A percentile compares a stretch with the other conserved stretches of the same genome.
Conservation (phyloP, 2,113 vertebrate genomes). For the Xenopus borealis region DNA sequence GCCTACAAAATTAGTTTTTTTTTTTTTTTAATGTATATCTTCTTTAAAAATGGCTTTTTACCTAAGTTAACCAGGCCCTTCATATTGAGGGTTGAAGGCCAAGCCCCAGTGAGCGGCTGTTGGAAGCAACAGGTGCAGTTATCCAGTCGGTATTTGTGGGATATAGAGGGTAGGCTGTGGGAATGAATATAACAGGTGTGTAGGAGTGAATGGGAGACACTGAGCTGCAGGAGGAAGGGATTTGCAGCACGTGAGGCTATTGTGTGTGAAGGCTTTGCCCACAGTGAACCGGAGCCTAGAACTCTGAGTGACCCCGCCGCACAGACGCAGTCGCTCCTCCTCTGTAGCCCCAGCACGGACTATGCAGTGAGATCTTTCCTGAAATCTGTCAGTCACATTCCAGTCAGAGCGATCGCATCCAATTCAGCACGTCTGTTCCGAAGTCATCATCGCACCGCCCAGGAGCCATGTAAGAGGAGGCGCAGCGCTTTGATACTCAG, state of each 20-base stretch:
- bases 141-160: no score
- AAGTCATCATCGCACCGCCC: not conserved
- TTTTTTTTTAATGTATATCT: no score
- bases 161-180: not conserved
- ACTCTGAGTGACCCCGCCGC: constrained; percentile 23
- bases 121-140: no score
- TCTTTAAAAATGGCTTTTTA: no score
- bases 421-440: not conserved
- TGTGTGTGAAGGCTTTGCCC: not conserved
- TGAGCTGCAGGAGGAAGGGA: not conserved
- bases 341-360: not conserved
- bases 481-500: not conserved
- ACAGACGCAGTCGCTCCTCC: not conserved
- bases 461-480: constrained; percentile 17
- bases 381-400: not conserved
- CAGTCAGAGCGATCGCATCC: not conserved
- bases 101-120: no score
- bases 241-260: not conserved
- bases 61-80: no score
- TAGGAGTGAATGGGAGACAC: not conserved
- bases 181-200: not conserved
- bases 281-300: not conserved
- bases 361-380: not conserved
- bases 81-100: no score
- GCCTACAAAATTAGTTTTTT: no score